Conservation (phyloP, 30 jellyfish, hydroid and myxozoan genomes). For the Chironex yamaguchii region DNA sequence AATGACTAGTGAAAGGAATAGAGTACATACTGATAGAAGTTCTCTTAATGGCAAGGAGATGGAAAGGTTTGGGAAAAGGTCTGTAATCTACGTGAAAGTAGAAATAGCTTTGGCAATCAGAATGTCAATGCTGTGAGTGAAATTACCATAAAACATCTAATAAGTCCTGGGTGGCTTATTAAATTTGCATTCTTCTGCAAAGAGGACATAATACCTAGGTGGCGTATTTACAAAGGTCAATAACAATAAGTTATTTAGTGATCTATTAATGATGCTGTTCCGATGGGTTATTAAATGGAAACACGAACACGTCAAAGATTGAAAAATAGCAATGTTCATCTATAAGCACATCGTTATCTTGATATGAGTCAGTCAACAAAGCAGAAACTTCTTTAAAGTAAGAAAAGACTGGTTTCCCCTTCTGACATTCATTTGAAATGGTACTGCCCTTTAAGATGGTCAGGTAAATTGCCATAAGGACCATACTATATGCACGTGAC, state of each 20-base stretch:
- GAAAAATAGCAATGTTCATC: not conserved
- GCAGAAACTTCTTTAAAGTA: not conserved
- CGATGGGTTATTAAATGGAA: not conserved
- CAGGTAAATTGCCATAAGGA: not conserved
- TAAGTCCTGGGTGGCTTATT: not conserved
- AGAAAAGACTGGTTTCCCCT: not conserved
- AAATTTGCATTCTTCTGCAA: not conserved
- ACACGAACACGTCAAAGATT: not conserved
- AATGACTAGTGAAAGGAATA: too few species aligned
- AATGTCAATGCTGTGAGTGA: too few species aligned
- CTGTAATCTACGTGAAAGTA: too few species aligned
- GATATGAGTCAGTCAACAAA: not conserved
- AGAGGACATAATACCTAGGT: not conserved
- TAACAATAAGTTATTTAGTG: not conserved
- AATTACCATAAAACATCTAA: too few species aligned
- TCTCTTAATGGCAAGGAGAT: too few species aligned
- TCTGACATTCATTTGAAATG: not conserved
- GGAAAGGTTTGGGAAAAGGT: too few species aligned
- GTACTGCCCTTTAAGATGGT: not conserved
- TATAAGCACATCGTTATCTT: not conserved
- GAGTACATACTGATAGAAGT: too few species aligned
- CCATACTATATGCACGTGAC: not conserved
- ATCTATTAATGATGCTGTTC: not conserved
- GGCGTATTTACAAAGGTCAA: not conserved
- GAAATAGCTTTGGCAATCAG: too few species aligned